Conservation (phyloP, 2,888 invertebrate genomes). For the Dichetophora obliterata region DNA sequence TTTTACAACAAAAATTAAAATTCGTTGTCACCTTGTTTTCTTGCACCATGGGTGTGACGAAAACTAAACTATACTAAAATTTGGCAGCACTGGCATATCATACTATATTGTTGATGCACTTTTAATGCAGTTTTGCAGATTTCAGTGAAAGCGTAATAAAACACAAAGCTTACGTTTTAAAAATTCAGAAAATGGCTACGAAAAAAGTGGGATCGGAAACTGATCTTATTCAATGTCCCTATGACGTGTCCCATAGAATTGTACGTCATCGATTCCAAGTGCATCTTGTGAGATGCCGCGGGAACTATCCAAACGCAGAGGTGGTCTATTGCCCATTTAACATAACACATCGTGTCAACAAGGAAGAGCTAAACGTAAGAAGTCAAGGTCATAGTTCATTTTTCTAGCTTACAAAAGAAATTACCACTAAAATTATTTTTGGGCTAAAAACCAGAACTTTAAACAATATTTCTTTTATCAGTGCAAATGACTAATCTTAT, state of each 20-base stretch:
- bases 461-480: background rate
- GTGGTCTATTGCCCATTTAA: conserved; percentile 51
- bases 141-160: background rate
- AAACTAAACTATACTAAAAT: too few species aligned
- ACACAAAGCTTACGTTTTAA: background rate
- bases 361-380: conserved; percentile 49
- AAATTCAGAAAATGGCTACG: conserved; percentile 35
- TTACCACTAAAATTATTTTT: background rate
- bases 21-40: too few species aligned
- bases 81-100: background rate
- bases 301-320: conserved; percentile 44
- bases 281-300: conserved; percentile 51
- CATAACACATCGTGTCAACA: conserved; percentile 49
- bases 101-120: background rate
- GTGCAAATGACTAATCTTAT: background rate
- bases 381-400: background rate
- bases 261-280: conserved; percentile 50
- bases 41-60: too few species aligned
- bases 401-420: background rate
- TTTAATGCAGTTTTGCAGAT: too few species aligned
- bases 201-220: conserved; percentile 45
- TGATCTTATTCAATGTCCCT: conserved; percentile 72
- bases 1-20: too few species aligned
- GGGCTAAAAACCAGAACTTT: too few species aligned
- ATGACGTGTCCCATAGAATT: conserved; percentile 68